phyloP scores from a whole-genome alignment of 2,888 invertebrate species.

The Macrosiphum euphorbiae region DNA sequence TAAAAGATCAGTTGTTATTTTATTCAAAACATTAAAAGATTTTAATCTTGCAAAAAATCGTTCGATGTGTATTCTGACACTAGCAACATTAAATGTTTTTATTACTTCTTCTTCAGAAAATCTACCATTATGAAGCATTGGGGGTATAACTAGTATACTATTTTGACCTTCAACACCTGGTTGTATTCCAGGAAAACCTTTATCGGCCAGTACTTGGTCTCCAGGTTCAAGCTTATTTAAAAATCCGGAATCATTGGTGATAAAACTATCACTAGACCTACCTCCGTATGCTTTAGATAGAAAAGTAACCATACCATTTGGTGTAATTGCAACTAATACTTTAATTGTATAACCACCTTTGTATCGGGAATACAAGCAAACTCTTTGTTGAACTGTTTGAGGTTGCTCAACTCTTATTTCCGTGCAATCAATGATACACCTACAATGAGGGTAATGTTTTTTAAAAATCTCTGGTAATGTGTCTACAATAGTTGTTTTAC shows the following conservation, averaged over 20 bases:
- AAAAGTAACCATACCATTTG: slow-evolving; percentile 21
- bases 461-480: slow-evolving; percentile 4
- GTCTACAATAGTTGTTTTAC: neutral
- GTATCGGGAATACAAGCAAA: slow-evolving; percentile 9
- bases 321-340: slow-evolving; percentile 31
- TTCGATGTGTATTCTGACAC: too few species aligned
- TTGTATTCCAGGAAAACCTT: slow-evolving; percentile 7
- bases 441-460: neutral
- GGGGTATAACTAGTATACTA: neutral
- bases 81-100: slow-evolving; percentile 1
- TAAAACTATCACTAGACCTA: slow-evolving; percentile 13
- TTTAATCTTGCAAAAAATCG: slow-evolving; percentile 8
- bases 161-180: neutral
- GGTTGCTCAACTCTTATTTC: neutral
- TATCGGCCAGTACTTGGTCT: slow-evolving; percentile 27
- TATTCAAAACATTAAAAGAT: slow-evolving; percentile 13
- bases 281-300: slow-evolving; percentile 18
- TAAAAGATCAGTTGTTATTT: slow-evolving; percentile 22
- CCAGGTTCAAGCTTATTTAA: slow-evolving; percentile 23
- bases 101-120: slow-evolving; percentile 16
- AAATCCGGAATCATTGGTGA: slow-evolving; percentile 17
- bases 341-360: slow-evolving; percentile 39
- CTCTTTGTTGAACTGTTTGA: slow-evolving; percentile 5
- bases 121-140: slow-evolving; percentile 21
- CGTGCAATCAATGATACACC: slow-evolving; percentile 17